Evolutionary conservation across 2,797 vertebrate genomes (phyloP).

Genomic region (Pseudochirops cupreus): DNA sequence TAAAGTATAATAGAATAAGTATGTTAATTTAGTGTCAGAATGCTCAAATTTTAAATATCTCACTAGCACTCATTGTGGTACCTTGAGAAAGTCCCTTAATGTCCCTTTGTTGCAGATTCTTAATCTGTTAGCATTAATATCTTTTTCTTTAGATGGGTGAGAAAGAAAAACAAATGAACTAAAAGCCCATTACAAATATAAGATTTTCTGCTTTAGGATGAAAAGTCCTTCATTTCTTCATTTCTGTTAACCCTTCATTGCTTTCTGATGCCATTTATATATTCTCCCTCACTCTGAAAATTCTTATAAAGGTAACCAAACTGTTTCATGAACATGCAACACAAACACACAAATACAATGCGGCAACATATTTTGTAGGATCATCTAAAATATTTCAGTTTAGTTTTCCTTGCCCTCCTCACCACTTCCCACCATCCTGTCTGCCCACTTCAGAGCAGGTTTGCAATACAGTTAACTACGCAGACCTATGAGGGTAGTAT

Average conservation of each 20-base stretch:
- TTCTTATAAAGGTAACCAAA: background rate
- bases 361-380: background rate
- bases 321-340: background rate
- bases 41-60: background rate
- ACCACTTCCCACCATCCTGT: background rate
- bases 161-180: background rate
- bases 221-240: background rate
- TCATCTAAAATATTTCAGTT: background rate
- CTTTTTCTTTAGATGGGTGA: background rate
- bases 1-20: background rate
- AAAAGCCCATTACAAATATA: background rate
- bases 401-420: background rate
- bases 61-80: background rate
- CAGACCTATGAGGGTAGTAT: background rate
- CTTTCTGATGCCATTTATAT: background rate
- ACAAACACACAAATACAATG: background rate
- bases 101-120: background rate
- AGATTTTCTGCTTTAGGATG: background rate
- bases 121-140: background rate
- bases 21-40: background rate
- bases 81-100: background rate
- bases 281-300: background rate
- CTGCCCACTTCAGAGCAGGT: background rate
- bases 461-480: background rate
- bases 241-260: background rate